These are phyloP conservation scores for Coreius guichenoti DNA, from an alignment of 2,797 vertebrate species.

Conservation along the genomic window DNA sequence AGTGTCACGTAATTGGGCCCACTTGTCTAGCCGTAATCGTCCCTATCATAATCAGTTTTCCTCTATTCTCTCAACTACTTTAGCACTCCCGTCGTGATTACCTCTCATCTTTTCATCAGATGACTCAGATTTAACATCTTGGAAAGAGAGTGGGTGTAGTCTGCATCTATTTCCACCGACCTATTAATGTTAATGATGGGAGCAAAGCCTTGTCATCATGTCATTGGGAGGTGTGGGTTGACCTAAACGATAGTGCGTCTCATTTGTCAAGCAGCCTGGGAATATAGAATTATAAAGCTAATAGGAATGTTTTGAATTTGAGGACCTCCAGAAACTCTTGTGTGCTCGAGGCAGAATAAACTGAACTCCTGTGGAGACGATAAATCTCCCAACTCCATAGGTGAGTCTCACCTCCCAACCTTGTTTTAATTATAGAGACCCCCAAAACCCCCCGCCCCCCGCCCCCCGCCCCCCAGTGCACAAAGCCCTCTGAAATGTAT, in stretches of 20 bases:
- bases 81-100: slow-evolving; percentile 24
- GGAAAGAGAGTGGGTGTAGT: slow-evolving; percentile 22
- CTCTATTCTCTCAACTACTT: slow-evolving; percentile 6
- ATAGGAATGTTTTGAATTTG: slow-evolving; percentile 25
- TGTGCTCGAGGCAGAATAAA: slow-evolving; percentile 35
- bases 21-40: slow-evolving; percentile 33
- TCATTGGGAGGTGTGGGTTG: slow-evolving; percentile 18
- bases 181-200: slow-evolving; percentile 41
- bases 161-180: slow-evolving; percentile 13
- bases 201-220: slow-evolving; percentile 21
- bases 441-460: not conserved
- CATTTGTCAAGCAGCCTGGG: slow-evolving; percentile 19
- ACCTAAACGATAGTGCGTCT: not conserved
- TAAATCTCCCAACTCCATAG: slow-evolving; percentile 25
- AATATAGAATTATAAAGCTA: slow-evolving; percentile 14
- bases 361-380: slow-evolving; percentile 11
- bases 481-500: not conserved
- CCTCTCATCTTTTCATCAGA: slow-evolving; percentile 28
- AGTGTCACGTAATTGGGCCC: slow-evolving; percentile 11
- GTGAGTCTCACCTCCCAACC: slow-evolving; percentile 33
- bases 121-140: slow-evolving; percentile 36
- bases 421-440: slow-evolving; percentile 45
- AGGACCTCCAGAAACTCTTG: slow-evolving; percentile 19
- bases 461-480: not conserved
- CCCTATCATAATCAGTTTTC: slow-evolving; percentile 34